Evolutionary conservation across 2,113 vertebrate species (phyloP).

Genomic region (Cisticola juncidis): DNA sequence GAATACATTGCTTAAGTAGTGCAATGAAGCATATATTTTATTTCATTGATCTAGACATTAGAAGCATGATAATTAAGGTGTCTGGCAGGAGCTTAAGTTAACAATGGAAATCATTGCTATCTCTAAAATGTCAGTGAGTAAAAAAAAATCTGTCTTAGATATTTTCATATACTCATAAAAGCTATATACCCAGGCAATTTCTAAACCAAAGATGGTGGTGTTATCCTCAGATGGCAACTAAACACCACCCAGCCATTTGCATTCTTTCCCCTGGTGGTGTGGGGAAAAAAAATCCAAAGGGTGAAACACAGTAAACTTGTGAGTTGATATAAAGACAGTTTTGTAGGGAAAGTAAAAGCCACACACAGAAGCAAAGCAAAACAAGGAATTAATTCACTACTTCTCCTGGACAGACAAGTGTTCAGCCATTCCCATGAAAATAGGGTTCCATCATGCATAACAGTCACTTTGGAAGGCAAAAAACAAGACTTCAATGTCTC

Average conservation of each 20-base stretch:
- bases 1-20: neutral
- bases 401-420: neutral
- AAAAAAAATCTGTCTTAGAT: neutral
- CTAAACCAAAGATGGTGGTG: neutral
- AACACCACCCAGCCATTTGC: rapidly evolving
- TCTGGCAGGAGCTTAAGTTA: neutral
- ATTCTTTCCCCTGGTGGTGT: neutral
- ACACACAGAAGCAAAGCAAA: neutral
- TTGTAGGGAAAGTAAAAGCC: neutral
- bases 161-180: neutral
- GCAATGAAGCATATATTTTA: neutral
- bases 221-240: neutral
- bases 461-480: neutral
- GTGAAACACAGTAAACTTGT: neutral
- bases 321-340: neutral
- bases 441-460: neutral
- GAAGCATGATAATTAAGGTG: neutral
- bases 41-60: neutral
- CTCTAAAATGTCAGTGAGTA: neutral
- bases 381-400: neutral
- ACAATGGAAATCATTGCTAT: neutral
- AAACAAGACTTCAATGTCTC: rapidly evolving
- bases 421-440: neutral
- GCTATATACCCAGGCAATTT: neutral
- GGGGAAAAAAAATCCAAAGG: neutral